Evolutionary conservation across 2,888 invertebrate species (phyloP).

Genomic region (Euclidia mi): DNA sequence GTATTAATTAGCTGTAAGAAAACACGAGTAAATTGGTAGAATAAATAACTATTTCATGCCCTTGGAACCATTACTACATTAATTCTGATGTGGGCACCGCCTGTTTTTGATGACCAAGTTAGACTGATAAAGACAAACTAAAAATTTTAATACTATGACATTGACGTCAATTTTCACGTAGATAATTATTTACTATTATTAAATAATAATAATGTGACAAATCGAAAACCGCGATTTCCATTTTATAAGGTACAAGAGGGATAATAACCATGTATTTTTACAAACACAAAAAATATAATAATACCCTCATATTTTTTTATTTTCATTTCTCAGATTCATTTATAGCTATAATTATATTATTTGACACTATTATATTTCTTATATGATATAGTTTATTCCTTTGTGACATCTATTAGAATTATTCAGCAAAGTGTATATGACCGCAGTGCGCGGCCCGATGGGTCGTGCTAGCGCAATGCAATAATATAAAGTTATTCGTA

Average conservation of each 20-base stretch:
- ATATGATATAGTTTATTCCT: constrained; percentile 13
- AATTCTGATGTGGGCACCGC: constrained; percentile 75
- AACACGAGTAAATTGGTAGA: constrained; percentile 62
- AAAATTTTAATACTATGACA: constrained; percentile 60
- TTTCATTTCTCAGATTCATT: constrained; percentile 42
- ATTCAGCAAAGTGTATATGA: constrained; percentile 14
- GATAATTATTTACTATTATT: constrained; percentile 63
- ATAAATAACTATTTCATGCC: constrained; percentile 68
- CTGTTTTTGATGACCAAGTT: constrained; percentile 78
- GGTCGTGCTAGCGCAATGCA: constrained; percentile 29
- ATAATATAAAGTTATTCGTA: constrained; percentile 60
- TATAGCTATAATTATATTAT: constrained; percentile 35
- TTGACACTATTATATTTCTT: constrained; percentile 31
- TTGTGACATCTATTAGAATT: constrained; percentile 22
- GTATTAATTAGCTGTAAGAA: constrained; percentile 81
- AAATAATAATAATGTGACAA: constrained; percentile 45
- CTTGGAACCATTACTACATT: constrained; percentile 67
- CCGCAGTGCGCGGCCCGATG: constrained; percentile 16
- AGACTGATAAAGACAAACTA: constrained; percentile 76
- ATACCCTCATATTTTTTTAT: constrained; percentile 34
- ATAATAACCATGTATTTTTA: constrained; percentile 49
- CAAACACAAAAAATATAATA: constrained; percentile 36
- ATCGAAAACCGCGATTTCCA: constrained; percentile 53
- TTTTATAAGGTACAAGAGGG: constrained; percentile 64
- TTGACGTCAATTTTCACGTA: constrained; percentile 71